phyloP scores from a whole-genome alignment of 92 coral and sea anemone genomes.

The Porites lobata region DNA sequence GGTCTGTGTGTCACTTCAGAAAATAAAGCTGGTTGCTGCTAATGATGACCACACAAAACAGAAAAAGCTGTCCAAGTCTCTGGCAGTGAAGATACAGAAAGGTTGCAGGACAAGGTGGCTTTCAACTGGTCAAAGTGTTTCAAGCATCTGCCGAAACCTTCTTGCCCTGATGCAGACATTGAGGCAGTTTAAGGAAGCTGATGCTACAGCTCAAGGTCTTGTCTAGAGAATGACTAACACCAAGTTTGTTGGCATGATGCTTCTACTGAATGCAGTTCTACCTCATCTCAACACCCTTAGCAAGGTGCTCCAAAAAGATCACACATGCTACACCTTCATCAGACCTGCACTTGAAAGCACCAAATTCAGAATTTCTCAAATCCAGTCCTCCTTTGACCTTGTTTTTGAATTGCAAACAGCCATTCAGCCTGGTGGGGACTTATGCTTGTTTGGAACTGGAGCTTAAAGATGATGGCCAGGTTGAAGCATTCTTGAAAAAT shows the following conservation, averaged over 20 bases:
- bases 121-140: slow-evolving; percentile 39
- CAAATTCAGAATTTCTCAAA: slow-evolving; percentile 46
- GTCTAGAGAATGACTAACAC: slow-evolving; percentile 39
- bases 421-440: slow-evolving; percentile 39
- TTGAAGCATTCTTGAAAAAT: slow-evolving; percentile 24
- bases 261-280: slow-evolving; percentile 51
- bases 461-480: slow-evolving; percentile 28
- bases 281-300: slow-evolving; percentile 53
- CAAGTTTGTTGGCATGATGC: slow-evolving; percentile 55
- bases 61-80: slow-evolving; percentile 38
- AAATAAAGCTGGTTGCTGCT: slow-evolving; percentile 35
- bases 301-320: slow-evolving; percentile 59
- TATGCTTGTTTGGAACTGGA: slow-evolving; percentile 52
- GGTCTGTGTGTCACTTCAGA: slow-evolving; percentile 25
- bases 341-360: slow-evolving; percentile 51
- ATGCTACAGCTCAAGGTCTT: slow-evolving; percentile 50
- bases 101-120: slow-evolving; percentile 48
- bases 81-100: slow-evolving; percentile 40
- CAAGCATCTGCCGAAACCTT: slow-evolving; percentile 38
- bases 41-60: slow-evolving; percentile 18
- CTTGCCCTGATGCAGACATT: slow-evolving; percentile 35
- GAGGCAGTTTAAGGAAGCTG: slow-evolving; percentile 33
- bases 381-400: slow-evolving; percentile 38
- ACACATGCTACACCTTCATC: slow-evolving; percentile 55
- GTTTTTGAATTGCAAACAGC: slow-evolving; percentile 27